Evolutionary conservation across 2,113 vertebrate species (phyloP), one percentile per base, ranked within the genome.

Genomic region (Laterallus jamaicensis): DNA sequence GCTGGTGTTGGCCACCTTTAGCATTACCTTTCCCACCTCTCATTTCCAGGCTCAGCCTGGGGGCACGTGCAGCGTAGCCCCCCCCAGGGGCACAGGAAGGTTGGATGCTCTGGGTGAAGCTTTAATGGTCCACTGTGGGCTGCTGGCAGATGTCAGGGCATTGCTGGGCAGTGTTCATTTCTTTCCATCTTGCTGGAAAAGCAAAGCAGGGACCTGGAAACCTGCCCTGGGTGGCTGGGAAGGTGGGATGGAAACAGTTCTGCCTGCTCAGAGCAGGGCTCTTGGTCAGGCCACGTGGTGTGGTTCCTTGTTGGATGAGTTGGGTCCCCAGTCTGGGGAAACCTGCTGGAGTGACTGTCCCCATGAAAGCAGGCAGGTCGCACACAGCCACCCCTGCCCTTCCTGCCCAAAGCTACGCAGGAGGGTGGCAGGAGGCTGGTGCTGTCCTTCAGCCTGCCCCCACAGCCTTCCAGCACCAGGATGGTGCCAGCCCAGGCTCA

Each of bases 71-170:
- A 83, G 68, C 1, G 1, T 81, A 58, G 76, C 62, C 5, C 3
- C 0, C 0, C 32, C 5, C 3, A 0, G 50, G 67, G 32, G 35
- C 67, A 70, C 11, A 8, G n/a, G 39, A 29, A 58, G 15, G 5
- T 47, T 93, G 59, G 37, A 6, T 90, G 44, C 28, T 85, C 31
- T 1, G 4, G 32, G 4, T 3, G 3, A 73, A 87, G 59, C 47
- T 74, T 40, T 82, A 11, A 11, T 71, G 49, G 52, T 67, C 40
- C 49, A 21, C 19, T 0, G 2, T 40, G 71, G 66, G 47, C 44
- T 59, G 16, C 49, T 62, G 84, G 82, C 40, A 80, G 12, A 24
- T 47, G n/a, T n/a, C 55, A 91, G 31, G 59, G 35, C 73, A 25
- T 71, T 2, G 9, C 47, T 55, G 64, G 64, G 26, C 0, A 1